These are phyloP conservation scores for Ameiurus melas DNA, from an alignment of 2,113 vertebrate species.

Conservation along the genomic window DNA sequence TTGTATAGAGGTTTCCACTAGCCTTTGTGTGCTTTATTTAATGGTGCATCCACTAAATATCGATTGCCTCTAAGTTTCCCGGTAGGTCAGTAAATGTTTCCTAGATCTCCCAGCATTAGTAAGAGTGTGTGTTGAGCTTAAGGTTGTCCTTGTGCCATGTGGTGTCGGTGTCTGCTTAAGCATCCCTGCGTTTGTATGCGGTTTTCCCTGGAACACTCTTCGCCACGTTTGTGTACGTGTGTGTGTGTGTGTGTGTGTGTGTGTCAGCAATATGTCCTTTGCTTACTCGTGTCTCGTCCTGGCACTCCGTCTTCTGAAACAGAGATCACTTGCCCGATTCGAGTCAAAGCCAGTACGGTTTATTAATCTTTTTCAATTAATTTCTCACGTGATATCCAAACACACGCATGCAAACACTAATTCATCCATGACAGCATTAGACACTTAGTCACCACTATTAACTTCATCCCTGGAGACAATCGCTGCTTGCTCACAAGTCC, in stretches of 20 bases:
- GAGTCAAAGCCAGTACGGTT: slow-evolving; percentile 17
- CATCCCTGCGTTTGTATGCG: neutral
- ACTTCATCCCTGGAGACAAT: neutral
- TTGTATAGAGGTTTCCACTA: neutral
- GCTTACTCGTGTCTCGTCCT: neutral
- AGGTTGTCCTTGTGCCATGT: neutral
- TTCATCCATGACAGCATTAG: too few relatives aligned
- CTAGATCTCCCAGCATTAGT: neutral
- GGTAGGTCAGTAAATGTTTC: slow-evolving; percentile 15
- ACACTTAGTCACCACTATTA: neutral
- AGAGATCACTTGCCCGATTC: slow-evolving; percentile 18
- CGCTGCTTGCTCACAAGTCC: neutral
- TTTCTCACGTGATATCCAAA: neutral
- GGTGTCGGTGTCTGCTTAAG: neutral
- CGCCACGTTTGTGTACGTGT: slow-evolving; percentile 5
- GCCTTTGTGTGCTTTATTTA: neutral
- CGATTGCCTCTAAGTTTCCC: neutral
- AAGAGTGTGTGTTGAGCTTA: slow-evolving; percentile 19
- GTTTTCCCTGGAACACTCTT: neutral
- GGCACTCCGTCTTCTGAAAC: slow-evolving; percentile 4
- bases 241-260: neutral
- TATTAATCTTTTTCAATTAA: slow-evolving; percentile 17
- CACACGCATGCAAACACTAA: neutral
- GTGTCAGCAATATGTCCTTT: neutral
- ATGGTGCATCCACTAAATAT: neutral